A percentile compares a stretch with the other conserved stretches of the same genome.
Conservation (phyloP, 2,113 vertebrate genomes). For the Seriola dumerili region DNA sequence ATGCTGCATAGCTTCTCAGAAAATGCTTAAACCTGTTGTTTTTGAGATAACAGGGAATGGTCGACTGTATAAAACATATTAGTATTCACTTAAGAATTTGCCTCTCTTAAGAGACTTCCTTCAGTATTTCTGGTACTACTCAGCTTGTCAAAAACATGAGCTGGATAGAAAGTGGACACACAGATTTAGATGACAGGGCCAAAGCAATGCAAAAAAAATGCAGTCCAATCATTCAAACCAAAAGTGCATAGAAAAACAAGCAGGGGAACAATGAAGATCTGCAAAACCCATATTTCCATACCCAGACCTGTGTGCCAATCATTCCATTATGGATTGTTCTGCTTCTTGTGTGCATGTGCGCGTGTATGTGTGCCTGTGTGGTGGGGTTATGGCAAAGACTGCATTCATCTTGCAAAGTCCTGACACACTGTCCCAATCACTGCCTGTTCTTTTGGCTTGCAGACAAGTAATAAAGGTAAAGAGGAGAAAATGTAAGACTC, state of each 20-base stretch:
- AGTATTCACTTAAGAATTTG: slow-evolving; percentile 13
- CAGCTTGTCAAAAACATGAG: not conserved
- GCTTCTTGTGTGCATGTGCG: not conserved
- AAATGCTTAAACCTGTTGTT: slow-evolving; percentile 42
- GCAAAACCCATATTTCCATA: slow-evolving; percentile 34
- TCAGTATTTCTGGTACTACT: slow-evolving; percentile 22
- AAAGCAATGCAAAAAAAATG: slow-evolving; percentile 13
- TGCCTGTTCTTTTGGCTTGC: slow-evolving; percentile 20
- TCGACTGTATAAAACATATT: not conserved
- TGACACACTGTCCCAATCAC: slow-evolving; percentile 42
- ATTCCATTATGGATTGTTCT: slow-evolving; percentile 62
- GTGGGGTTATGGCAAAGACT: slow-evolving; percentile 29
- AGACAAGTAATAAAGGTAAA: slow-evolving; percentile 27
- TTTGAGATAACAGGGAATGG: slow-evolving; percentile 21
- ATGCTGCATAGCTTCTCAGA: slow-evolving; percentile 16
- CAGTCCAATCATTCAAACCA: slow-evolving; percentile 20
- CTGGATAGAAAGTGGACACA: not conserved
- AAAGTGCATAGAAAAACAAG: slow-evolving; percentile 4
- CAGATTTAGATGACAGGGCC: slow-evolving; percentile 14
- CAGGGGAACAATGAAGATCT: slow-evolving; percentile 40
- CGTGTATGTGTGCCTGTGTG: slow-evolving; percentile 1
- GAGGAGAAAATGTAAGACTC: slow-evolving; percentile 32
- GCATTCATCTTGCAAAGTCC: slow-evolving; percentile 57
- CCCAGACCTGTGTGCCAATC: slow-evolving; percentile 57
- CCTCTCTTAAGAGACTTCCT: not conserved